These are phyloP conservation scores for Polydrusus tereticollis DNA, from an alignment of 2,888 invertebrate genomes.

Conservation along the genomic window DNA sequence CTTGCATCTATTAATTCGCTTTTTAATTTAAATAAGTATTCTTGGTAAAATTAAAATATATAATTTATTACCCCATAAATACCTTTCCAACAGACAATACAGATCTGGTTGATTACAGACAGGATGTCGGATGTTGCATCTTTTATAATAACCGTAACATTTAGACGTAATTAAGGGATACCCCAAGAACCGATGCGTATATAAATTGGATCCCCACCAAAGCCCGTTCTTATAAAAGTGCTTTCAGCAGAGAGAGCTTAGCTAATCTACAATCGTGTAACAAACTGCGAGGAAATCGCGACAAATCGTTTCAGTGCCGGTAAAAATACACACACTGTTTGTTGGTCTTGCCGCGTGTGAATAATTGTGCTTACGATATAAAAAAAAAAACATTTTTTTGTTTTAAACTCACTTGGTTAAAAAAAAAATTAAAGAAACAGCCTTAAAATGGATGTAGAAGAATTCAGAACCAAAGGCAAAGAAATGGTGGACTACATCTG, in stretches of 20 bases:
- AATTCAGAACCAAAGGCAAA: conserved; percentile 88
- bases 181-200: conserved; percentile 27
- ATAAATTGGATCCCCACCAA: conserved; percentile 24
- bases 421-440: background rate
- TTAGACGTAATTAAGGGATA: conserved; percentile 39
- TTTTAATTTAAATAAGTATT: no score
- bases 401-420: background rate
- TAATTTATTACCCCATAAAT: background rate
- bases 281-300: conserved; percentile 22
- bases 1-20: no score
- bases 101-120: conserved; percentile 1
- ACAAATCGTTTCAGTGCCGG: conserved; percentile 12
- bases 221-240: conserved; percentile 38
- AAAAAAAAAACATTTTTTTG: background rate
- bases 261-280: conserved; percentile 22
- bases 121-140: conserved; percentile 31
- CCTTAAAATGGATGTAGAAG: conserved; percentile 87
- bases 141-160: conserved; percentile 22
- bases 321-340: conserved; percentile 17
- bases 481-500: conserved; percentile 98
- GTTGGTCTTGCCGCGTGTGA: conserved; percentile 3
- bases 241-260: conserved; percentile 20
- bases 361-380: background rate
- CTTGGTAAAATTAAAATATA: no score
- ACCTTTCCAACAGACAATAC: background rate